phyloP scores from a whole-genome alignment of 1,140 invertebrate genomes.

The Cyclina sinensis region DNA sequence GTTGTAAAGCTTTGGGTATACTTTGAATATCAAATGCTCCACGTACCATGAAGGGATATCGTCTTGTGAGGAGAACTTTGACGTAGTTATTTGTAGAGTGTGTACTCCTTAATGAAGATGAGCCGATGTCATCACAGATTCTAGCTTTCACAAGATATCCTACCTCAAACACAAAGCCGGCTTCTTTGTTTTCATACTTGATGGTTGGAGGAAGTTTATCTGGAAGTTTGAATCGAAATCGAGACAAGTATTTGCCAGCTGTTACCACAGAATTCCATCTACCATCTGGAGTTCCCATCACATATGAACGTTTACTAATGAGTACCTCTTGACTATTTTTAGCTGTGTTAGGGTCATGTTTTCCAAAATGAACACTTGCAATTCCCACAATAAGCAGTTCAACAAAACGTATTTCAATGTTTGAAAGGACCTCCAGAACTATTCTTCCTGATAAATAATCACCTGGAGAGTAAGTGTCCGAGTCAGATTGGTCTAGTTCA shows the following conservation, averaged over 20 bases:
- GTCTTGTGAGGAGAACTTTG: constrained; percentile 76
- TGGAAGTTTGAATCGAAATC: constrained; percentile 79
- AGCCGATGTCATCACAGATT: constrained; percentile 79
- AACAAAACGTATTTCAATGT: constrained; percentile 80
- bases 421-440: constrained; percentile 75
- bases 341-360: constrained; percentile 56
- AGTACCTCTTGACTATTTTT: constrained; percentile 76
- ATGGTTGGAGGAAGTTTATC: constrained; percentile 76
- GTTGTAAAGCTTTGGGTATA: constrained; percentile 73
- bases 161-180: constrained; percentile 78
- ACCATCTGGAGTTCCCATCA: constrained; percentile 78
- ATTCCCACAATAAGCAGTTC: constrained; percentile 80
- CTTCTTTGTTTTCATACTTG: constrained; percentile 73
- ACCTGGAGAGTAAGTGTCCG: constrained; percentile 78
- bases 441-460: constrained; percentile 79
- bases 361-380: constrained; percentile 69
- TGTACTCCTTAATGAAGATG: constrained; percentile 72
- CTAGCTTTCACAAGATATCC: constrained; percentile 77
- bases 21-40: constrained; percentile 77
- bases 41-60: constrained; percentile 73
- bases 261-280: constrained; percentile 78
- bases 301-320: constrained; percentile 78
- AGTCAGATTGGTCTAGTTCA: constrained; percentile 76
- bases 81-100: constrained; percentile 75
- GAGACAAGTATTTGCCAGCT: constrained; percentile 82